A percentile compares a stretch with the other conserved stretches of the same genome.
phyloP scores from a whole-genome alignment of 1,140 invertebrate genomes.

The Trachymyrmex cornetzi region DNA sequence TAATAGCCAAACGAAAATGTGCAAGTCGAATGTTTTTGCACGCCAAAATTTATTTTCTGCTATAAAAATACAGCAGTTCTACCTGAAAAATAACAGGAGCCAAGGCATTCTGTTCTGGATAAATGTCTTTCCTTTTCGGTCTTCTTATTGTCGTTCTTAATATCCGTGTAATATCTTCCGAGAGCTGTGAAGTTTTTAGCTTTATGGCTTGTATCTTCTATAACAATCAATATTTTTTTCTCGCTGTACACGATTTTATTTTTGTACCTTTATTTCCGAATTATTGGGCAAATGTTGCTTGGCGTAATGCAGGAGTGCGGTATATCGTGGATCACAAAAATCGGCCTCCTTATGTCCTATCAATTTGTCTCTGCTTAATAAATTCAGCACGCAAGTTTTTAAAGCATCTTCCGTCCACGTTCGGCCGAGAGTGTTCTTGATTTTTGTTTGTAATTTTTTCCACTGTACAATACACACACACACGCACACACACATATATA shows the following conservation, averaged over 20 bases:
- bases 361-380: constrained; percentile 72
- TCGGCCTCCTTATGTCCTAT: constrained; percentile 73
- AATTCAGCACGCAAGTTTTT: constrained; percentile 65
- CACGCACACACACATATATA: not conserved
- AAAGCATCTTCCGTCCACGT: constrained; percentile 75
- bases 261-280: constrained; percentile 69
- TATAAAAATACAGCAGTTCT: not conserved
- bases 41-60: not conserved
- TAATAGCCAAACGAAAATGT: not conserved
- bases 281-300: constrained; percentile 72
- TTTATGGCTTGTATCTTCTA: not conserved
- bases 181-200: constrained; percentile 69
- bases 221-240: not conserved
- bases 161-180: constrained; percentile 73
- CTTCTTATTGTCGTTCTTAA: constrained; percentile 66
- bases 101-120: constrained; percentile 74
- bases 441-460: constrained; percentile 76
- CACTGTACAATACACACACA: constrained; percentile 63
- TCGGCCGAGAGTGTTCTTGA: constrained; percentile 72
- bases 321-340: constrained; percentile 76
- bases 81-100: constrained; percentile 78
- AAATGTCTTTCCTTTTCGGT: constrained; percentile 64
- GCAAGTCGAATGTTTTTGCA: not conserved
- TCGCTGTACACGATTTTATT: not conserved
- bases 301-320: constrained; percentile 72